Evolutionary conservation across 2,113 vertebrate genomes (phyloP), one percentile per base, ranked within the genome.

Genomic region (Centrocercus urophasianus): DNA sequence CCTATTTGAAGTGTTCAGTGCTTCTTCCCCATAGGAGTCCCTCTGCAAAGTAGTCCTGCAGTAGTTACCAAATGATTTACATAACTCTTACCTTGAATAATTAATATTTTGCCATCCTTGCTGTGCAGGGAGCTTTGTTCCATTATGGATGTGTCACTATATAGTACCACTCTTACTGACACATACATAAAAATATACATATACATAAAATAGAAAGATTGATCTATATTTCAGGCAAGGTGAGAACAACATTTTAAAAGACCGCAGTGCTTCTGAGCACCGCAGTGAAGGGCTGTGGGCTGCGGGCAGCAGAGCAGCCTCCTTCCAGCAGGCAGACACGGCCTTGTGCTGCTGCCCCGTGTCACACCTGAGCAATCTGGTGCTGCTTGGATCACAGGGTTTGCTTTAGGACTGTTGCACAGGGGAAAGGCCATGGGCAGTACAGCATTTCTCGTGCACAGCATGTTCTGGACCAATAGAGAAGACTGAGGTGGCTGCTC

Each of bases 31-130:
- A 0, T 2, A 17, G 67, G 88, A 91, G 61, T 60, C 88, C 94
- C 67, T 45, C 92, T 48, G 95, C 82, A 73, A 54, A 50, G 74
- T 5, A 6, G 45, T 73, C 61, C 45, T 83, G 77, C 13, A 7
- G 92, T 91, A 52, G 17, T 74, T 93, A 79, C 94, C 95, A 13
- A 19, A 8, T 80, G 83, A 97, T 98, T 97, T 96, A 88, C 96
- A 95, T 94, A 97, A 97, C 94, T 91, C 96, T 13, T 91, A 36
- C 85, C 90, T 78, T 97, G 94, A 97, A 96, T 97, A 97, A 97
- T 97, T 97, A 96, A 97, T 97, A 92, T 63, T 95, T 89, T 95
- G 92, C 95, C 97, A 95, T 92, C 97, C 97, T 96, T 95, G 96
- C 96, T 88, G 89, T 47, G 92, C 74, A 95, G 88, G 89, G 91